Conservation (phyloP, 2,888 invertebrate genomes). For the Carabus problematicus region DNA sequence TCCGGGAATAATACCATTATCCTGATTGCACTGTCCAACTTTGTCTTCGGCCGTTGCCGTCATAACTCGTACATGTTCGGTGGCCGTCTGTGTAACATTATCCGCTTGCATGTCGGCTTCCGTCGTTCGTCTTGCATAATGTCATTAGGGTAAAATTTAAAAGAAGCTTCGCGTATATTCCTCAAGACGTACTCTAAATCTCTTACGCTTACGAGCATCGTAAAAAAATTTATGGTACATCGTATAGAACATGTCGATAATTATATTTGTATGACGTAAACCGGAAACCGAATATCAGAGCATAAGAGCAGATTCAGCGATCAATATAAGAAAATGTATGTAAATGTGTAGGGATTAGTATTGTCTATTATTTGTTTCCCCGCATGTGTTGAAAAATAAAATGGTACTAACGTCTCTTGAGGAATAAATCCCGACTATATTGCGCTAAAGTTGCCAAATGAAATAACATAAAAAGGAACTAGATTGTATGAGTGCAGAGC, state of each 20-base stretch:
- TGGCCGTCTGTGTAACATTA: constrained; percentile 16
- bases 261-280: background rate
- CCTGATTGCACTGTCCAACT: constrained; percentile 41
- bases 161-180: background rate
- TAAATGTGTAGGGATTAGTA: no score
- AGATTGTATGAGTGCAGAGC: no score
- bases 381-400: no score
- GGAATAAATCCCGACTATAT: no score
- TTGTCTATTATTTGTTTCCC: no score
- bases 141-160: constrained; percentile 20
- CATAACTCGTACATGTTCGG: constrained; percentile 18
- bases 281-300: no score
- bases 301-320: no score
- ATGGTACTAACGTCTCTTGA: no score
- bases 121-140: constrained; percentile 3
- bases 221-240: constrained; percentile 13
- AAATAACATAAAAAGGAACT: no score
- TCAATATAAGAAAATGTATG: no score
- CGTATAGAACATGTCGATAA: background rate
- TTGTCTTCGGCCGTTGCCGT: constrained; percentile 24
- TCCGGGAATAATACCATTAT: constrained; percentile 40
- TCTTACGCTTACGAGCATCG: background rate
- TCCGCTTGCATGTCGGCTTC: background rate
- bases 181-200: constrained; percentile 1
- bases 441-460: no score